Evolutionary conservation across 2,797 vertebrate genomes (phyloP).

Genomic region (Denticeps clupeoides): DNA sequence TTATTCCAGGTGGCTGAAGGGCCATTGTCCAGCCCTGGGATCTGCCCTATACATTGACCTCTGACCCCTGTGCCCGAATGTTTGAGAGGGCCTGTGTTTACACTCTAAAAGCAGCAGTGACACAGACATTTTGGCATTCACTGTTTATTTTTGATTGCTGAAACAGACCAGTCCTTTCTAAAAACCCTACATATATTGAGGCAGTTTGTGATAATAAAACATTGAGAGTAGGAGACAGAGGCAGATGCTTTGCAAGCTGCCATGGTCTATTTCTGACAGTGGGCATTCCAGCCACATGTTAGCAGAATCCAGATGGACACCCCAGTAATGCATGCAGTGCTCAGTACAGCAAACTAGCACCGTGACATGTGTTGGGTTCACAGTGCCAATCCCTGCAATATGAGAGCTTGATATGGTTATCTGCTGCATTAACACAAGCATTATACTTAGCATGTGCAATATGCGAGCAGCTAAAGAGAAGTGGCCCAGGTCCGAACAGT

Average conservation of each 20-base stretch:
- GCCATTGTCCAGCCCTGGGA: constrained; percentile 56
- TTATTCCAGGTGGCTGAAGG: constrained; percentile 61
- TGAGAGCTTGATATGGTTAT: too few relatives aligned
- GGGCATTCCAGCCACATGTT: constrained; percentile 18
- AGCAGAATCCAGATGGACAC: constrained; percentile 9
- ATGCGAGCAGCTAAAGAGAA: too few relatives aligned
- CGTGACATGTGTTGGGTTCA: too few relatives aligned
- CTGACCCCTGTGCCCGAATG: constrained; percentile 41
- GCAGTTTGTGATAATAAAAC: too few relatives aligned
- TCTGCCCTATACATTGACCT: constrained; percentile 48
- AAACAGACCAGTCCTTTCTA: too few relatives aligned
- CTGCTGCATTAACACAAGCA: too few relatives aligned
- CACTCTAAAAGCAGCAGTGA: constrained; percentile 36
- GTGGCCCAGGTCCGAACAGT: too few relatives aligned
- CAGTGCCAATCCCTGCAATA: too few relatives aligned
- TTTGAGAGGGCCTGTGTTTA: constrained; percentile 44
- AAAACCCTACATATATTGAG: too few relatives aligned
- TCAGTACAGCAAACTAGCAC: background rate
- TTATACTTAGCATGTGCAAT: too few relatives aligned
- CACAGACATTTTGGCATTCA: constrained; percentile 44
- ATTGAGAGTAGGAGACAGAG: background rate
- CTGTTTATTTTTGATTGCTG: constrained; percentile 33
- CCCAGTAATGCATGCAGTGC: background rate
- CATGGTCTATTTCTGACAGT: constrained; percentile 23
- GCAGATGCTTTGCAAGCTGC: constrained; percentile 1